phyloP scores from a whole-genome alignment of 2,797 vertebrate species.

The Pyrocephalus nanus region DNA sequence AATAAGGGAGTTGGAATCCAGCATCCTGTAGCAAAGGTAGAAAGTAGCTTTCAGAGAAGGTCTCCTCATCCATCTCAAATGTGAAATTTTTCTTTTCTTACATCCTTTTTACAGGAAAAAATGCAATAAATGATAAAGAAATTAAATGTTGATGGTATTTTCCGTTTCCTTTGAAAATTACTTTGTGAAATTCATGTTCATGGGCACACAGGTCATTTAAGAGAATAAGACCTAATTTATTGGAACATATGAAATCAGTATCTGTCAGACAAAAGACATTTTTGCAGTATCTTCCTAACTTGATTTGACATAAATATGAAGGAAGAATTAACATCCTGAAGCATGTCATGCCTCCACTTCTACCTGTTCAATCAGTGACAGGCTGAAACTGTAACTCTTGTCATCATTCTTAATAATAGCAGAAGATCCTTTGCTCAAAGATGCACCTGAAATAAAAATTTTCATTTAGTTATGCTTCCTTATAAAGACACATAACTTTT shows the following conservation, averaged over 20 bases:
- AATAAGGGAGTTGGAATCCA: not conserved
- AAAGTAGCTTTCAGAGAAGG: not conserved
- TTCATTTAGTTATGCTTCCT: not conserved
- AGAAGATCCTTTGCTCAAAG: not conserved
- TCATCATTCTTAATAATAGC: not conserved
- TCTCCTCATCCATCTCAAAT: not conserved
- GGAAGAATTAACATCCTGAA: constrained; percentile 1
- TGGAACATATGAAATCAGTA: not conserved
- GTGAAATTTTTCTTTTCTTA: not conserved
- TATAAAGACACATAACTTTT: not conserved
- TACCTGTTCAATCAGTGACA: not conserved
- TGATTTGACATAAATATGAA: not conserved
- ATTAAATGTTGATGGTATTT: constrained; percentile 22
- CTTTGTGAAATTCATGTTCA: constrained; percentile 5
- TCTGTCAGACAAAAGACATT: constrained; percentile 18
- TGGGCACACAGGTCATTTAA: not conserved
- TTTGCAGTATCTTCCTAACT: not conserved
- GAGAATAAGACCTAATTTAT: constrained; percentile 24
- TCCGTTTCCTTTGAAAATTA: constrained; percentile 6
- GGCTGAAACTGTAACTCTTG: not conserved
- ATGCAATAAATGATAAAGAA: not conserved
- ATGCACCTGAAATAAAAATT: not conserved
- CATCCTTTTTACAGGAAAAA: not conserved
- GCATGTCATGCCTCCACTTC: not conserved
- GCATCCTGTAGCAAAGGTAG: not conserved